These are phyloP conservation scores for Larimichthys crocea DNA, from an alignment of 2,113 vertebrate species.

Conservation along the genomic window DNA sequence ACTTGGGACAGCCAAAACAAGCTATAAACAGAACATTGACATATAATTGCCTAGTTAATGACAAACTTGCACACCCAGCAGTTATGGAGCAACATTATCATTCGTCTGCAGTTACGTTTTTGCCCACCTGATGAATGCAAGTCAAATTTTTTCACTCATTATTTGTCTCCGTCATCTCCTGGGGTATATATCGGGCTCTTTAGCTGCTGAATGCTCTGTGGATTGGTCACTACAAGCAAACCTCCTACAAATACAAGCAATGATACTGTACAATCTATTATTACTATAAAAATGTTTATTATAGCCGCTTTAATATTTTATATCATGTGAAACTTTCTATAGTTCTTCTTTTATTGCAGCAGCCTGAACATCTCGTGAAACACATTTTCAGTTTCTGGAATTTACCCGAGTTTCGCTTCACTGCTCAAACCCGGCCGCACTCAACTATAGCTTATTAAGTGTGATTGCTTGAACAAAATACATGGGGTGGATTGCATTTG, in stretches of 20 bases:
- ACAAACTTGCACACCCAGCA: background rate
- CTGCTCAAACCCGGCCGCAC: slow-evolving; percentile 48
- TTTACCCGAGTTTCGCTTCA: slow-evolving; percentile 33
- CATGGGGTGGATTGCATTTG: slow-evolving; percentile 64
- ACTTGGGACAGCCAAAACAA: background rate
- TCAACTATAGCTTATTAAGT: slow-evolving; percentile 60
- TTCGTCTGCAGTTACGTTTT: background rate
- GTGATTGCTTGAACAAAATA: slow-evolving; percentile 70
- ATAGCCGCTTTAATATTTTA: background rate
- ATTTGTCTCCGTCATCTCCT: background rate
- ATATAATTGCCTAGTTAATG: no score
- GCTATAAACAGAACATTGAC: background rate
- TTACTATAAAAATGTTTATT: background rate
- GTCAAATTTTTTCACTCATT: background rate
- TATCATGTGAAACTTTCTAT: background rate
- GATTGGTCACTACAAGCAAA: background rate
- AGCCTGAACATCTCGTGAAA: background rate
- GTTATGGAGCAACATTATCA: background rate
- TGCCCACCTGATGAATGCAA: background rate
- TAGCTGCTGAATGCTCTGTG: background rate
- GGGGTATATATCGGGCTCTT: background rate
- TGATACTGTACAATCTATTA: background rate
- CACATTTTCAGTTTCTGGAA: slow-evolving; percentile 17
- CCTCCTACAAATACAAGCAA: background rate
- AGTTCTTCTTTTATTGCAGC: background rate